Evolutionary conservation across 2,113 vertebrate genomes (phyloP).

Genomic region (Dolichallabes microphthalmus): DNA sequence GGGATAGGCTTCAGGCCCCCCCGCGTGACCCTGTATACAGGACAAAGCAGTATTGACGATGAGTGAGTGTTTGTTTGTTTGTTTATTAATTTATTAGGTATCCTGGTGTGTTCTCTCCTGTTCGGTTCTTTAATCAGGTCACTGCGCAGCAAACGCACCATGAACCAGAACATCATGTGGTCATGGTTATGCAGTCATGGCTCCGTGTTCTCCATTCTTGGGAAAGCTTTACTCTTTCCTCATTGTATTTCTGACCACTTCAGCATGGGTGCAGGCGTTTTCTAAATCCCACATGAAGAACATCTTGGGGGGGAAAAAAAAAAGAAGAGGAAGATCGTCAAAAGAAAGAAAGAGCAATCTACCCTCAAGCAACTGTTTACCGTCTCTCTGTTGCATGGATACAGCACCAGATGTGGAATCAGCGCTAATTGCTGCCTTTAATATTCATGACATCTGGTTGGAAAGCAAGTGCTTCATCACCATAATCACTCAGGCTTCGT

Average conservation of each 20-base stretch:
- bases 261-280: neutral
- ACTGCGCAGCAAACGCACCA: neutral
- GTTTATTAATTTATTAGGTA: neutral
- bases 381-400: neutral
- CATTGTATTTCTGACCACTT: neutral
- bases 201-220: neutral
- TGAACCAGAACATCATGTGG: neutral
- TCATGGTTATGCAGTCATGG: no score
- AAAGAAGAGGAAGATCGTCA: neutral
- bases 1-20: no score
- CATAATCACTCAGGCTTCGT: constrained; percentile 9
- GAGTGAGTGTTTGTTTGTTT: no score
- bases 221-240: no score
- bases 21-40: no score
- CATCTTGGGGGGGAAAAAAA: neutral
- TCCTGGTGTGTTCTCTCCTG: neutral
- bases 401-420: constrained; percentile 15
- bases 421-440: constrained; percentile 24
- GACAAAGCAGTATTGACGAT: no score
- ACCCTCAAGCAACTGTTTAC: neutral
- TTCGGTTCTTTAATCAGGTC: neutral
- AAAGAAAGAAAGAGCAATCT: neutral
- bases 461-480: constrained; percentile 5
- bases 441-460: constrained; percentile 6
- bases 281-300: neutral